phyloP scores from a whole-genome alignment of 2,888 invertebrate genomes.

The Tenthredo amoena region DNA sequence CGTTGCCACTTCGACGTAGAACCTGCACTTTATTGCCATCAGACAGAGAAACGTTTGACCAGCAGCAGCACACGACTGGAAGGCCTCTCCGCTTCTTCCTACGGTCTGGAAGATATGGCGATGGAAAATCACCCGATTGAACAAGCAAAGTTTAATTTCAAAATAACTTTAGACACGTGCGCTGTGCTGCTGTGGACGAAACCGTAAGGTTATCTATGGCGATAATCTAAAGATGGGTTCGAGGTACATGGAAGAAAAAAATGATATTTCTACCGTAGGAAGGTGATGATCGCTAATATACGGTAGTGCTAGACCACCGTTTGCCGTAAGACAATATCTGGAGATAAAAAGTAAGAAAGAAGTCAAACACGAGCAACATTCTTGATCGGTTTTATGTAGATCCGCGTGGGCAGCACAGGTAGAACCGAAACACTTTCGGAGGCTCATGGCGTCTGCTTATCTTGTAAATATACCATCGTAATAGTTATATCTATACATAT shows the following conservation, averaged over 20 bases:
- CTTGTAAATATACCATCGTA: slow-evolving; percentile 41
- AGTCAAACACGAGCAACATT: slow-evolving; percentile 59
- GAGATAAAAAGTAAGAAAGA: background rate
- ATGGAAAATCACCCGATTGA: background rate
- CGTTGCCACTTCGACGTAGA: slow-evolving; percentile 29
- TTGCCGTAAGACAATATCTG: slow-evolving; percentile 54
- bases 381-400: slow-evolving; percentile 59
- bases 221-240: background rate
- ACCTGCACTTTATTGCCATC: slow-evolving; percentile 8
- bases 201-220: background rate
- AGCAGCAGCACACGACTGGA: background rate
- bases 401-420: slow-evolving; percentile 60
- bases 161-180: background rate
- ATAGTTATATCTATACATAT: background rate
- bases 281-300: slow-evolving; percentile 59
- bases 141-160: background rate
- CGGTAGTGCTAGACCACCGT: slow-evolving; percentile 53
- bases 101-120: background rate
- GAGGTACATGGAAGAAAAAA: slow-evolving; percentile 3
- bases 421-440: slow-evolving; percentile 10
- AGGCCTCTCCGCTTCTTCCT: background rate
- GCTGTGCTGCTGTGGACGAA: background rate
- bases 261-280: slow-evolving; percentile 33
- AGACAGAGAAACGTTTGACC: background rate
- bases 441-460: slow-evolving; percentile 6